These are phyloP conservation scores for Dascillus cervinus DNA, from an alignment of 2,888 invertebrate species.

Conservation along the genomic window DNA sequence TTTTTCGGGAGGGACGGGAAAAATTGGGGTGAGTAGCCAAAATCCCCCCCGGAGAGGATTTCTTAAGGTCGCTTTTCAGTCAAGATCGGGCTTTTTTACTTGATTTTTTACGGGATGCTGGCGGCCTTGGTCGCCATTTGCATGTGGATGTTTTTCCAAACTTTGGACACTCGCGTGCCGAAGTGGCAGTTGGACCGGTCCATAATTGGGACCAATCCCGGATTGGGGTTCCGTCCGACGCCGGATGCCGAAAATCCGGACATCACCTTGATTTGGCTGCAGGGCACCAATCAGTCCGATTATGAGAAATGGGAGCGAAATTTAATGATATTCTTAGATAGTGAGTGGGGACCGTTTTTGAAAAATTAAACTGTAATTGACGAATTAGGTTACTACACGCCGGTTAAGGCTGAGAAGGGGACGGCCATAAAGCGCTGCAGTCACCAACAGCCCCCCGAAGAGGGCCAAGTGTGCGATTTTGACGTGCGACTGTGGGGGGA, in stretches of 20 bases:
- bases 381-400: conserved; percentile 40
- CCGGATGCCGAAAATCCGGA: conserved; percentile 79
- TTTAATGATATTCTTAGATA: conserved; percentile 66
- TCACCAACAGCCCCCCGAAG: conserved; percentile 32
- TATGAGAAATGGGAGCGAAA: conserved; percentile 73
- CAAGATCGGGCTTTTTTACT: conserved; percentile 92
- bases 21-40: conserved; percentile 72
- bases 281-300: conserved; percentile 68
- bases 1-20: conserved; percentile 69
- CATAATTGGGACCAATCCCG: conserved; percentile 92
- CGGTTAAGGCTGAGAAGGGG: conserved; percentile 39
- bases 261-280: conserved; percentile 94
- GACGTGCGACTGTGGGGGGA: conserved; percentile 73
- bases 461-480: conserved; percentile 78
- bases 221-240: conserved; percentile 90
- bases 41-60: not conserved
- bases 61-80: conserved; percentile 49
- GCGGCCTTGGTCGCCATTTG: conserved; percentile 90
- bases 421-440: conserved; percentile 37
- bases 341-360: conserved; percentile 46
- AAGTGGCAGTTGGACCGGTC: conserved; percentile 81
- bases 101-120: conserved; percentile 86
- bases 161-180: conserved; percentile 81
- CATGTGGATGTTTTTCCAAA: conserved; percentile 90
- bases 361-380: not conserved